Conservation (phyloP, 2,797 vertebrate species). For the Argentina silus region DNA sequence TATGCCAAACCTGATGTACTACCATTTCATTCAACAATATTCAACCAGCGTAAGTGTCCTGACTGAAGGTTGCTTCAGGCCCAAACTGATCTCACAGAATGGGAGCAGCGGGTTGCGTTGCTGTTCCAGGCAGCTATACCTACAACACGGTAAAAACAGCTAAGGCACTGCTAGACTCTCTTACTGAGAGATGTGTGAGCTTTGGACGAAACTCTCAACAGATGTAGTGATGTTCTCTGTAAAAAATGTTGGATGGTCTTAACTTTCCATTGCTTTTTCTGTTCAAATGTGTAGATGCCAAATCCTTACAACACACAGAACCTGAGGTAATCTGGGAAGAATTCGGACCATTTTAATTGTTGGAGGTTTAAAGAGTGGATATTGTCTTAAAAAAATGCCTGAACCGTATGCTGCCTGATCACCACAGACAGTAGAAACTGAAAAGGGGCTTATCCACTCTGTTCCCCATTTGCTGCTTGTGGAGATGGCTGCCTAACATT, state of each 20-base stretch:
- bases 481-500: slow-evolving; percentile 38
- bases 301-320: slow-evolving; percentile 16
- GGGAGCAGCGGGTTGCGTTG: too few relatives aligned
- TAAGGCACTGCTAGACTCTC: neutral
- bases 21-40: too few relatives aligned
- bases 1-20: too few relatives aligned
- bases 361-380: slow-evolving; percentile 9
- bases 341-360: slow-evolving; percentile 25
- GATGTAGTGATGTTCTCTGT: slow-evolving; percentile 46
- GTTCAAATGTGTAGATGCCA: slow-evolving; percentile 39
- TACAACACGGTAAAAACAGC: too few relatives aligned
- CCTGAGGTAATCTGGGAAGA: slow-evolving; percentile 21
- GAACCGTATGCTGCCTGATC: slow-evolving; percentile 7
- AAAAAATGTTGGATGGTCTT: slow-evolving; percentile 45
- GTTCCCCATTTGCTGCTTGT: slow-evolving; percentile 3
- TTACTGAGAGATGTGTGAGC: slow-evolving; percentile 34
- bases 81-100: too few relatives aligned
- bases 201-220: slow-evolving; percentile 25
- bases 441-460: slow-evolving; percentile 6
- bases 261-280: slow-evolving; percentile 29
- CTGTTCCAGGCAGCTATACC: too few relatives aligned
- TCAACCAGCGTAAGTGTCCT: too few relatives aligned
- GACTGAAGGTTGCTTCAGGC: too few relatives aligned
- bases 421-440: slow-evolving; percentile 27
- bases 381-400: slow-evolving; percentile 5